phyloP scores from a whole-genome alignment of 2,113 vertebrate species.

The Mixornis gularis region DNA sequence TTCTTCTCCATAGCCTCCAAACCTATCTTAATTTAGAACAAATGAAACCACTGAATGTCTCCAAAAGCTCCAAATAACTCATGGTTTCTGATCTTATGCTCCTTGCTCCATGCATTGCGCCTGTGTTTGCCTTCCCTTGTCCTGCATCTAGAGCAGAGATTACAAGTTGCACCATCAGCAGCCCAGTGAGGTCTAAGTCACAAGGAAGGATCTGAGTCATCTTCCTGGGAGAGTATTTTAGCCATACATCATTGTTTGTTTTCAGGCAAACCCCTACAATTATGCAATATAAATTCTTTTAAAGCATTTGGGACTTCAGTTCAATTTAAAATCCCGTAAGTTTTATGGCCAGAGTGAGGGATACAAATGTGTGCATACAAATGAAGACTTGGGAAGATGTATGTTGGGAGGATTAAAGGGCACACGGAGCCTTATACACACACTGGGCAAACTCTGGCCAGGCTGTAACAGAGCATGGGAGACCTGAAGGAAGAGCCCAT shows the following conservation, averaged over 20 bases:
- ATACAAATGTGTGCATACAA: slow-evolving; percentile 40
- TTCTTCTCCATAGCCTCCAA: background rate
- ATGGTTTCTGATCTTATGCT: background rate
- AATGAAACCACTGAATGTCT: background rate
- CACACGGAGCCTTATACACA: background rate
- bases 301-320: slow-evolving; percentile 67
- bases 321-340: slow-evolving; percentile 72
- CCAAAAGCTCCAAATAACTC: background rate
- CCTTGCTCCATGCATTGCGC: background rate
- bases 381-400: slow-evolving; percentile 22
- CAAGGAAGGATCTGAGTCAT: slow-evolving; percentile 55
- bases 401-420: slow-evolving; percentile 46
- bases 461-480: background rate
- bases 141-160: background rate
- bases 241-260: slow-evolving; percentile 68
- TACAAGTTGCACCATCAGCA: slow-evolving; percentile 40
- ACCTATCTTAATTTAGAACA: background rate
- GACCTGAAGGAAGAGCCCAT: background rate
- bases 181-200: slow-evolving; percentile 27
- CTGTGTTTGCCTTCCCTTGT: slow-evolving; percentile 2
- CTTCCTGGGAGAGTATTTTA: slow-evolving; percentile 59
- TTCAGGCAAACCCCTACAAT: slow-evolving; percentile 66
- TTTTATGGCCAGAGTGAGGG: slow-evolving; percentile 64
- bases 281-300: slow-evolving; percentile 74
- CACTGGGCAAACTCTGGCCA: background rate